These are phyloP conservation scores for Pandemis cinnamomeana DNA, from an alignment of 2,888 invertebrate genomes.

Conservation along the genomic window DNA sequence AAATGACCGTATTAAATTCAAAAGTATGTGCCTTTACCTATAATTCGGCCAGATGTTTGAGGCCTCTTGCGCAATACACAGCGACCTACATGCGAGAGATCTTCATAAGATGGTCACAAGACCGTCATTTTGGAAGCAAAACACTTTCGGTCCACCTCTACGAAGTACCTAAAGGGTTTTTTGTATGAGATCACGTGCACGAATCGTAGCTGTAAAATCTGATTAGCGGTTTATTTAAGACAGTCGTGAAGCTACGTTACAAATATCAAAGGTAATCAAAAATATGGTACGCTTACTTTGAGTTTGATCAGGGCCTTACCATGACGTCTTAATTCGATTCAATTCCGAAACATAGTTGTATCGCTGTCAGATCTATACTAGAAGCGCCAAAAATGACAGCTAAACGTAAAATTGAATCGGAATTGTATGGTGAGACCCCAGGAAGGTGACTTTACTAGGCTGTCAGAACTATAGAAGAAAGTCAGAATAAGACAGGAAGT, in stretches of 20 bases:
- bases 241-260: neutral
- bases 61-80: neutral
- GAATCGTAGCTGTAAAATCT: neutral
- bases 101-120: neutral
- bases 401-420: no score
- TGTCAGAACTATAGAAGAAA: neutral
- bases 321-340: no score
- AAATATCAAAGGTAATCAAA: neutral
- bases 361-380: no score
- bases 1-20: constrained; percentile 13
- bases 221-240: neutral
- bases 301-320: no score
- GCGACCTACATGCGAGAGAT: neutral
- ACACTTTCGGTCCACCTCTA: constrained; percentile 4
- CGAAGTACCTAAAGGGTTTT: constrained; percentile 1
- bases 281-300: neutral
- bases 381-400: no score
- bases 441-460: no score
- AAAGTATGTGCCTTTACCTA: neutral
- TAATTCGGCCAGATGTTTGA: neutral
- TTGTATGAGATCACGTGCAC: constrained; percentile 7
- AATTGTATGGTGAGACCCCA: no score
- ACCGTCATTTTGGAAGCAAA: neutral
- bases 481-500: neutral
- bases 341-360: no score